A percentile compares a stretch with the other conserved stretches of the same genome.
Conservation (phyloP, 2,113 vertebrate genomes). For the Vulpes ferrilata region DNA sequence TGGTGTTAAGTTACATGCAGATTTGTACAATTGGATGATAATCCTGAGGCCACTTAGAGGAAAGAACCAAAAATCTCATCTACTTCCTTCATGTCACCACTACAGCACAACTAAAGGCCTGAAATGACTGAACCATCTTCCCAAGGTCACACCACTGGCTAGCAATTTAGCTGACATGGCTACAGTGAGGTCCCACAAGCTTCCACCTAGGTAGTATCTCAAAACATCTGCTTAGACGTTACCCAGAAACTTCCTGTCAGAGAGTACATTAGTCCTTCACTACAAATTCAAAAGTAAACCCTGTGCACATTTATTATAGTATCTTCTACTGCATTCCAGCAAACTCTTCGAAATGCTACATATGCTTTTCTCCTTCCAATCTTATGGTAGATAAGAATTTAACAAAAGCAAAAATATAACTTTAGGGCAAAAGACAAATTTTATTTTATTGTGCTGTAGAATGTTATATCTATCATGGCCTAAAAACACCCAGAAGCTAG, state of each 20-base stretch:
- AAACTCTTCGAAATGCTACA: not conserved
- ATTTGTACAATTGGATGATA: not conserved
- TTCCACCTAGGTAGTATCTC: not conserved
- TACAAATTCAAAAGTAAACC: not conserved
- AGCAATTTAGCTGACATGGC: not conserved
- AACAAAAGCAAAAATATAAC: constrained; percentile 44
- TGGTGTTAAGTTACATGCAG: not conserved
- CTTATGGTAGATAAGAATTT: not conserved
- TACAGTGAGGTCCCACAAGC: not conserved
- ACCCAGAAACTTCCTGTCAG: not conserved
- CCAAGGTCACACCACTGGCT: not conserved
- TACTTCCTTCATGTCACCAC: not conserved
- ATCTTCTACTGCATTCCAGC: not conserved
- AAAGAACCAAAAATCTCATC: not conserved
- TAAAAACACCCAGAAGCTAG: constrained; percentile 56
- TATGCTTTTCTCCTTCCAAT: not conserved
- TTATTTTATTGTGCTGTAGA: constrained; percentile 39
- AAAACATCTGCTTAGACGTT: not conserved
- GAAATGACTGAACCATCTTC: not conserved
- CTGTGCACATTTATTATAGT: not conserved
- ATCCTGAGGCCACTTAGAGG: not conserved
- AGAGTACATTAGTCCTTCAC: not conserved
- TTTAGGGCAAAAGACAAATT: constrained; percentile 56
- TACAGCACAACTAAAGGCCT: not conserved
- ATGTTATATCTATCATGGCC: not conserved